Base-by-base conservation (phyloP, 2,113 vertebrate species). In the Lophius piscatorius region DNA sequence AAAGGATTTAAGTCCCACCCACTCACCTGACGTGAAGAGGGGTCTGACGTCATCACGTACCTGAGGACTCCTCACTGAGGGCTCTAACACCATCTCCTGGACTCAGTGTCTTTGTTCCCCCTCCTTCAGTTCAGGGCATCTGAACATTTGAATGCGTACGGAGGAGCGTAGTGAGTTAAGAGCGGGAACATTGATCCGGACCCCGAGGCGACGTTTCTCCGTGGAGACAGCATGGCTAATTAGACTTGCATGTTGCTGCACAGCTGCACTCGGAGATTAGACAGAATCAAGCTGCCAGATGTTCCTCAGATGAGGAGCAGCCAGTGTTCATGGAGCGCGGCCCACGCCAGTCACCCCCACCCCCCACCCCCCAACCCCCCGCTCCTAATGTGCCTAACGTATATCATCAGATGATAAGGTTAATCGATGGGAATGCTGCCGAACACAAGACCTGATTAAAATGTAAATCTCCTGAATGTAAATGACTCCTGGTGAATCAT, bases 211-310 rank as follows among this genome's bases (percentile, higher is more conserved):
- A 83, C 74, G 86, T 88, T 91, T 89, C 84, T 85, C 89, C 85
- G 74, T 85, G 71, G 90, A 87, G 85, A 80, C 81, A 88, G 74
- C 87, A 87, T 78, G 83, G 88, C 90, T 92, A 90, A 92, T 92
- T 91, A 92, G 83, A 76, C 85, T 84, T 91, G 84, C 83, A 88
- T 83, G 89, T 89, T 87, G 85, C 64, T 74, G 81, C 83, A 89
- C 89, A 92, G 87, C 91, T 91, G 91, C 88, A 87, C 45, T 75
- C 74, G 86, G 84, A 91, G 85, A 92, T 91, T 91, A 90, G 86
- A 82, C 82, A 86, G 86, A 81, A 89, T 88, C 84, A 88, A 82
- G 84, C 80, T 87, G 88, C 90, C 91, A 92, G 91, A 87, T 92
- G 91, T 92, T 92, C 80, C 70, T 87, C 84, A 79, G 84, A 87